Evolutionary conservation across 2,888 invertebrate genomes (phyloP).

Genomic region (Piscicola geometra): DNA sequence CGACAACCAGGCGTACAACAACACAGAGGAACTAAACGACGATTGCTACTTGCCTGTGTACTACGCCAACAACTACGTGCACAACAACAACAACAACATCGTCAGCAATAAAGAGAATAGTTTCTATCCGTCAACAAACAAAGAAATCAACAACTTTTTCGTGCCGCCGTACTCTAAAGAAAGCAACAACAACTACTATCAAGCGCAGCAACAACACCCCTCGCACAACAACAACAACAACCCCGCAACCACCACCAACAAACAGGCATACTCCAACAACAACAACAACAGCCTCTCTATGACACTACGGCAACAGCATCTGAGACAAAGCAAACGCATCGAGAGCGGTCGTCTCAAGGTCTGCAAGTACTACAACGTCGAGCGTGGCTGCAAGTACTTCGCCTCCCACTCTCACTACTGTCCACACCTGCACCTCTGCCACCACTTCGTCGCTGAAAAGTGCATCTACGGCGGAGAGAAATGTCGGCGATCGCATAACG

Average conservation of each 20-base stretch:
- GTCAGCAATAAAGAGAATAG: too few relatives aligned
- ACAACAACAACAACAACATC: neutral
- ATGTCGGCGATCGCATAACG: slow-evolving; percentile 25
- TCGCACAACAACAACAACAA: neutral
- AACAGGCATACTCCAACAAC: neutral
- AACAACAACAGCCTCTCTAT: neutral
- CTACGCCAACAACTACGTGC: slow-evolving; percentile 7
- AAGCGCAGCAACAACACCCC: neutral
- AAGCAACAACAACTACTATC: neutral
- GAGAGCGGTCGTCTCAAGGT: neutral
- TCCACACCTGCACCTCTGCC: slow-evolving; percentile 25
- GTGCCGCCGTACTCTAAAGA: neutral
- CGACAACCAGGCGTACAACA: neutral
- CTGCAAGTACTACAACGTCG: slow-evolving; percentile 24
- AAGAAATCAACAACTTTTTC: neutral
- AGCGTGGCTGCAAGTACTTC: neutral
- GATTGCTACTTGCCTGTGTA: slow-evolving; percentile 11
- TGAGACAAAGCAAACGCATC: neutral
- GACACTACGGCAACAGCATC: neutral
- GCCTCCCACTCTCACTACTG: neutral
- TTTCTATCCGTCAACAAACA: neutral
- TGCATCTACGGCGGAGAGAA: slow-evolving; percentile 23
- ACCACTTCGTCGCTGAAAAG: slow-evolving; percentile 22
- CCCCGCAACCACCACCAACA: too few relatives aligned
- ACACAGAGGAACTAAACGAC: slow-evolving; percentile 3